phyloP scores from a whole-genome alignment of 2,113 vertebrate genomes.

The Amblyopsis rosae region DNA sequence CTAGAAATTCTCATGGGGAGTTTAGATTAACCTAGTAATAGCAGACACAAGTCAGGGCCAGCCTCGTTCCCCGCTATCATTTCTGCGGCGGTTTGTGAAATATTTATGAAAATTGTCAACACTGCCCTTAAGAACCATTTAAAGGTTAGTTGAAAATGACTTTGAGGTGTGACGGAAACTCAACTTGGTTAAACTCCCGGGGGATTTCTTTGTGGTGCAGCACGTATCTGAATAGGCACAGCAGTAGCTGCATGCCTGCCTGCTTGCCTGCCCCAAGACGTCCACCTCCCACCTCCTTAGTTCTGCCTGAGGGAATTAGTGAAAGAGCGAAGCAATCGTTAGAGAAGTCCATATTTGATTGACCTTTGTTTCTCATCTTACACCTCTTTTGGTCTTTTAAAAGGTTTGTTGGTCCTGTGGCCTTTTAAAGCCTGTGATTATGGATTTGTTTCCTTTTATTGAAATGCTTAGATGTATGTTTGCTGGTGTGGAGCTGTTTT shows the following conservation, averaged over 20 bases:
- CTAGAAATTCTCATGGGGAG: constrained; percentile 82
- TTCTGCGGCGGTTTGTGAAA: constrained; percentile 56
- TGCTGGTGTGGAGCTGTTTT: constrained; percentile 42
- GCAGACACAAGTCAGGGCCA: constrained; percentile 48
- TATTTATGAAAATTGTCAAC: constrained; percentile 66
- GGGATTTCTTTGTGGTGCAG: constrained; percentile 20
- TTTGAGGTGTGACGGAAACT: constrained; percentile 32
- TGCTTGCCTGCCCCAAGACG: constrained; percentile 12
- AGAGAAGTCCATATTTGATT: constrained; percentile 75
- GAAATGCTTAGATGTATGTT: constrained; percentile 30
- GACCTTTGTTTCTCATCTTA: constrained; percentile 73
- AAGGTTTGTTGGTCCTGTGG: constrained; percentile 73
- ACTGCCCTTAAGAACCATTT: constrained; percentile 53
- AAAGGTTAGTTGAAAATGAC: constrained; percentile 44
- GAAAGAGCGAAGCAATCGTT: constrained; percentile 70
- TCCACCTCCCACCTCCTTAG: background rate
- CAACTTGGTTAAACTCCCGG: constrained; percentile 38
- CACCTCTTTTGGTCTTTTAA: constrained; percentile 72
- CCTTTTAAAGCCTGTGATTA: constrained; percentile 73
- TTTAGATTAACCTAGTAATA: constrained; percentile 82
- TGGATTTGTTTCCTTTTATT: constrained; percentile 70
- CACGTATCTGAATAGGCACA: constrained; percentile 15
- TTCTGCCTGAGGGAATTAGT: constrained; percentile 66
- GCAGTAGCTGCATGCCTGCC: constrained; percentile 19
- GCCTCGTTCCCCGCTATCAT: constrained; percentile 50